Evolutionary conservation across 2,113 vertebrate genomes (phyloP).

Genomic region (Oceanodroma tethys): DNA sequence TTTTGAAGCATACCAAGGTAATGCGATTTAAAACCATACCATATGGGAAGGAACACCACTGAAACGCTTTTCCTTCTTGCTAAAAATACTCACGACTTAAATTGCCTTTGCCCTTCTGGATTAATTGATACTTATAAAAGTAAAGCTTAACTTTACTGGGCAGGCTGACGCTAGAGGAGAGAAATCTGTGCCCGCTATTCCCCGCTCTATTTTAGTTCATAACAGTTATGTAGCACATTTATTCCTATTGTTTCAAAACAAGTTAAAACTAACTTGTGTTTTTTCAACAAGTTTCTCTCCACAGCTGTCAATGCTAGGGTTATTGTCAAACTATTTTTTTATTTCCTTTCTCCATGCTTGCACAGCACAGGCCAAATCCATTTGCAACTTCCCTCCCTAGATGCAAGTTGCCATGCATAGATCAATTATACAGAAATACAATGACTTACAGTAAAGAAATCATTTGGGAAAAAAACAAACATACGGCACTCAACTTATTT

Average conservation of each 20-base stretch:
- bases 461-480: not conserved
- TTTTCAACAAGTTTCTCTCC: not conserved
- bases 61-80: not conserved
- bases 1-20: not conserved
- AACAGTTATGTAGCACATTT: not conserved
- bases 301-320: not conserved
- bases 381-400: not conserved
- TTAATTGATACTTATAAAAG: not conserved
- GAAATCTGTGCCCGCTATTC: not conserved
- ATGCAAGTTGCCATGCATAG: not conserved
- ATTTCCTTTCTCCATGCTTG: not conserved
- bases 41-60: not conserved
- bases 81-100: not conserved
- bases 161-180: not conserved
- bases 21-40: accelerated
- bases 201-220: not conserved
- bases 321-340: not conserved
- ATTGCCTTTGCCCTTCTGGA: not conserved
- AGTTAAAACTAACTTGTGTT: not conserved
- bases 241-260: not conserved
- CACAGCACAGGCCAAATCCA: not conserved
- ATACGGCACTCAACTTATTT: not conserved
- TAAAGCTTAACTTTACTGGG: not conserved
- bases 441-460: slow-evolving; percentile 9
- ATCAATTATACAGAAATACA: slow-evolving; percentile 4